phyloP scores from a whole-genome alignment of 2,888 invertebrate species.

The Toxonevra muliebris region DNA sequence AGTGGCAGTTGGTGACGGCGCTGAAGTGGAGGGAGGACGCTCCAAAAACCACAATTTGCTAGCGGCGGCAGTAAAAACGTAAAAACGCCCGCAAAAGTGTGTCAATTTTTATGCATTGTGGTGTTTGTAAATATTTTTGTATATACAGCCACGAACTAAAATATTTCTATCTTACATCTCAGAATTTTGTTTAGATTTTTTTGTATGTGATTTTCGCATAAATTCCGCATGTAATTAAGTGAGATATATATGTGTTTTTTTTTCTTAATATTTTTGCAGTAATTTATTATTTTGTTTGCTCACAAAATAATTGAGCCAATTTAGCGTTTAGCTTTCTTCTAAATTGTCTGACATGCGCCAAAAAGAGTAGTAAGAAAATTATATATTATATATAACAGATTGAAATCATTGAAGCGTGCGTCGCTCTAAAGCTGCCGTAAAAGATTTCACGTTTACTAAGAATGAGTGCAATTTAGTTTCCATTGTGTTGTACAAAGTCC shows the following conservation, averaged over 20 bases:
- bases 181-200: constrained; percentile 16
- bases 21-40: background rate
- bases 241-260: background rate
- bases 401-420: constrained; percentile 15
- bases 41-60: background rate
- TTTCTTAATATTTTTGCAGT: constrained; percentile 11
- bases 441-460: background rate
- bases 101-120: constrained; percentile 31
- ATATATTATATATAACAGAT: constrained; percentile 10
- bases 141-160: background rate
- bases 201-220: constrained; percentile 24
- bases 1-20: background rate
- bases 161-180: constrained; percentile 10
- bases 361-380: background rate
- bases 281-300: constrained; percentile 10
- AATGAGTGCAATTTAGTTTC: constrained; percentile 3
- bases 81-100: constrained; percentile 24
- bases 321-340: constrained; percentile 28
- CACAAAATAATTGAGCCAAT: constrained; percentile 32
- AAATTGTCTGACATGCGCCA: background rate
- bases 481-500: too few relatives aligned
- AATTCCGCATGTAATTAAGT: constrained; percentile 24
- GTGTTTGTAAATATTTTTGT: background rate
- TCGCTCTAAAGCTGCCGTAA: background rate
- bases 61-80: constrained; percentile 2